These are phyloP conservation scores for Antechinus flavipes DNA, from an alignment of 2,113 vertebrate species.

Conservation along the genomic window DNA sequence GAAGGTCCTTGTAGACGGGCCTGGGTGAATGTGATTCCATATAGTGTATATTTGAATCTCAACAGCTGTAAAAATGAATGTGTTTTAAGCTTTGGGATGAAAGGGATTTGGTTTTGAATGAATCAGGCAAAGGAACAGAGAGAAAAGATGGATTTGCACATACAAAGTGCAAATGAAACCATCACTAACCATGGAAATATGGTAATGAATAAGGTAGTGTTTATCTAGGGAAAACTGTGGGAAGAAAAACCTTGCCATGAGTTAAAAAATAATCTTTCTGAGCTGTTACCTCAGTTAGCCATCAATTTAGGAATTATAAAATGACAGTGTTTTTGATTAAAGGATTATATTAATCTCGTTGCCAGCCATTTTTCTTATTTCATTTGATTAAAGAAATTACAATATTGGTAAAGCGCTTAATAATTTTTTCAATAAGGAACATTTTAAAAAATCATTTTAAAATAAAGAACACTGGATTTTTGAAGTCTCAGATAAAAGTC, in stretches of 20 bases:
- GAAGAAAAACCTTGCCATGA: background rate
- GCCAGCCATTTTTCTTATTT: background rate
- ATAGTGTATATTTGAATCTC: slow-evolving; percentile 5
- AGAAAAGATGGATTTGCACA: background rate
- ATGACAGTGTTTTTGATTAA: slow-evolving; percentile 28
- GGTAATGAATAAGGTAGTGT: background rate
- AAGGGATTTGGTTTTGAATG: slow-evolving; percentile 19
- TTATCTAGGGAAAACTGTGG: background rate
- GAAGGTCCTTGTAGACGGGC: background rate
- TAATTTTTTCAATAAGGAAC: background rate
- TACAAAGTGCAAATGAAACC: background rate
- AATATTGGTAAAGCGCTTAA: background rate
- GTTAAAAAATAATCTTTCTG: slow-evolving; percentile 6
- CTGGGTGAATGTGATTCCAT: background rate
- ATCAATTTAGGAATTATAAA: slow-evolving; percentile 8
- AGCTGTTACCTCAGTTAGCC: background rate
- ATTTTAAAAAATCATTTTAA: slow-evolving; percentile 33
- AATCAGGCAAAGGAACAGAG: background rate
- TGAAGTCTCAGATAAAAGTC: background rate
- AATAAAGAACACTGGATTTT: background rate
- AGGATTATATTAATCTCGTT: slow-evolving; percentile 1
- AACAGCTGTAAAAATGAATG: background rate
- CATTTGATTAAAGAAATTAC: background rate
- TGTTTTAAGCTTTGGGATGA: slow-evolving; percentile 1
- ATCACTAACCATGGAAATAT: background rate